Percentiles rank a stretch among this genome's conserved stretches.
These are phyloP conservation scores for Alentia gelatinosa DNA, from an alignment of 2,888 invertebrate species.

Conservation along the genomic window DNA sequence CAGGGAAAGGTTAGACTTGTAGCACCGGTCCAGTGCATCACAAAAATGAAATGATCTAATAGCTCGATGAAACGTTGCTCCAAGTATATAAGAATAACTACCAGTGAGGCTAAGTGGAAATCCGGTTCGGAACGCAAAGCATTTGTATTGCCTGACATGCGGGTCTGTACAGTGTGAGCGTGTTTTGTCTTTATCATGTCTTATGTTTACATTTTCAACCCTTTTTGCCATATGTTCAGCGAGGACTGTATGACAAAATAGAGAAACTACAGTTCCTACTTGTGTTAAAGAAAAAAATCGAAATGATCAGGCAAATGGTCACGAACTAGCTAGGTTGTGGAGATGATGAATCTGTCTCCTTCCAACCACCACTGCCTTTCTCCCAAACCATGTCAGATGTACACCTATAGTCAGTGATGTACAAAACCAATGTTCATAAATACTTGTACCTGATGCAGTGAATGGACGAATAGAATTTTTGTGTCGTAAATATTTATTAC, in stretches of 20 bases:
- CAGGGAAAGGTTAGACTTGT: too few species aligned
- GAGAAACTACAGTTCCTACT: too few species aligned
- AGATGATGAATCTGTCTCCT: not conserved
- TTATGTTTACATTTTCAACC: not conserved
- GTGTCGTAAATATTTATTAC: conserved; percentile 39
- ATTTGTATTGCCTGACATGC: too few species aligned
- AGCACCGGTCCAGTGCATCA: too few species aligned
- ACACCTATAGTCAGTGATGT: not conserved
- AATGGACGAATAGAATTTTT: conserved; percentile 7
- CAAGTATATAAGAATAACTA: too few species aligned
- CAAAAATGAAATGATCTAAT: too few species aligned
- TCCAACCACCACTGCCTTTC: not conserved
- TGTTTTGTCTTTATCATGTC: not conserved
- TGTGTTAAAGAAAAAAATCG: not conserved
- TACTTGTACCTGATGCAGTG: not conserved
- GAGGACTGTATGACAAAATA: not conserved
- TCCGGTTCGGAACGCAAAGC: too few species aligned
- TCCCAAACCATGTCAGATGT: not conserved
- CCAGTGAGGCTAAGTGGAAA: too few species aligned
- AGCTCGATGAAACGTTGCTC: too few species aligned
- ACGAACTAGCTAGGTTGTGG: not conserved
- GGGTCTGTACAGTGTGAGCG: too few species aligned
- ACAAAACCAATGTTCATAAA: not conserved
- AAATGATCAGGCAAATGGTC: not conserved
- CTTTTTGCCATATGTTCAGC: not conserved